These are phyloP conservation scores for Urechis unicinctus DNA, from an alignment of 2,888 invertebrate genomes.

Conservation along the genomic window DNA sequence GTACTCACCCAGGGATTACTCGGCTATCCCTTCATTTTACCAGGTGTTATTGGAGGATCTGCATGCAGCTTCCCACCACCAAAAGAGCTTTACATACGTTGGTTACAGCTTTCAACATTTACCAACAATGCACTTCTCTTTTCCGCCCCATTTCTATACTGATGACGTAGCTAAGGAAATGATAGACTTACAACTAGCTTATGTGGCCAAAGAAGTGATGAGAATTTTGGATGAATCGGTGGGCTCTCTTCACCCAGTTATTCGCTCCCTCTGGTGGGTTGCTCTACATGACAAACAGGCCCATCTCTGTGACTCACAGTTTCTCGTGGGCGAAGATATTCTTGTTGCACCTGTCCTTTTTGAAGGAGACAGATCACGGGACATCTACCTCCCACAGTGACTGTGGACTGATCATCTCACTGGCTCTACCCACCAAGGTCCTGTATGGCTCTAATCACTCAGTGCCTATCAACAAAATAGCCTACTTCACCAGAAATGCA, in stretches of 20 bases:
- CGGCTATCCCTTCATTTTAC: constrained; percentile 84
- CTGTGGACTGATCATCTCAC: background rate
- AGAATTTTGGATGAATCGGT: constrained; percentile 22
- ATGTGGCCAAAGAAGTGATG: constrained; percentile 23
- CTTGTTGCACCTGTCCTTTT: background rate
- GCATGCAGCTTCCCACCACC: too few species aligned
- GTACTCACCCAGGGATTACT: constrained; percentile 62
- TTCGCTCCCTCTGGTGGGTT: constrained; percentile 82
- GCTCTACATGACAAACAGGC: constrained; percentile 72
- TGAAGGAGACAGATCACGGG: background rate
- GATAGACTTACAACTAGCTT: constrained; percentile 8
- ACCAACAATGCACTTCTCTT: constrained; percentile 75
- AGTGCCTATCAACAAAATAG: too few species aligned
- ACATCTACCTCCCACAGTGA: background rate
- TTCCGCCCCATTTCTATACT: constrained; percentile 83
- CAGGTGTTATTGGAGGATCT: constrained; percentile 86
- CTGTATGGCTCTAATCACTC: too few species aligned
- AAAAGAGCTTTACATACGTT: constrained; percentile 62
- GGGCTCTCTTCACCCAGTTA: constrained; percentile 64
- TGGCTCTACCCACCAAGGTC: too few species aligned
- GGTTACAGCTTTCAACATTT: constrained; percentile 60
- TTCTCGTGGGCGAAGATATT: background rate
- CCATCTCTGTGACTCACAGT: constrained; percentile 61
- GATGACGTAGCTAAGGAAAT: constrained; percentile 48
- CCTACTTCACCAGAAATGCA: too few species aligned